Percentiles rank a stretch among this genome's conserved stretches.
Conservation (phyloP, 2,888 invertebrate species). For the Gastrophysa polygoni region DNA sequence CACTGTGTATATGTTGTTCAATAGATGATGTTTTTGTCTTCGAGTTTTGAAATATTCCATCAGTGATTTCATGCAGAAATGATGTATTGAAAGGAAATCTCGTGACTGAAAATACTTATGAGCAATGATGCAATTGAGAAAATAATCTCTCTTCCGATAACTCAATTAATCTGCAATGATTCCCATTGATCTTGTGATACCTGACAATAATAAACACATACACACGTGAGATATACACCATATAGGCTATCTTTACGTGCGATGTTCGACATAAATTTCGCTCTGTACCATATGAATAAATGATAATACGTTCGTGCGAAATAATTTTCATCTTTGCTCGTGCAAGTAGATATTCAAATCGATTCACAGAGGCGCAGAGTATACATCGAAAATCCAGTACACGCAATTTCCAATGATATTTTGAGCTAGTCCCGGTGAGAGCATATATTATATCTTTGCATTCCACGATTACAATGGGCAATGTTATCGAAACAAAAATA, state of each 20-base stretch:
- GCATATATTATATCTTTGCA: too few species aligned
- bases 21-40: too few species aligned
- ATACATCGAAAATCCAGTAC: neutral
- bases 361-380: neutral
- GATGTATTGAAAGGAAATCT: too few species aligned
- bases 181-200: neutral
- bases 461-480: too few species aligned
- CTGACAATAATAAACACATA: conserved; percentile 15
- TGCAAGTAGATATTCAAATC: neutral
- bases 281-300: conserved; percentile 35
- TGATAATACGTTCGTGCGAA: conserved; percentile 39
- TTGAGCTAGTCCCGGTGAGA: too few species aligned
- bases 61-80: too few species aligned
- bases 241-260: conserved; percentile 32
- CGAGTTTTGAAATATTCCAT: too few species aligned
- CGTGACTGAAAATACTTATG: too few species aligned
- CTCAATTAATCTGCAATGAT: conserved; percentile 9
- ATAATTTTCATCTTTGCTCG: conserved; percentile 34
- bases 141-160: neutral
- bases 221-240: conserved; percentile 21
- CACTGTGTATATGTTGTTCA: too few species aligned
- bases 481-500: too few species aligned
- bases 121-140: too few species aligned
- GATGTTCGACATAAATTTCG: conserved; percentile 34
- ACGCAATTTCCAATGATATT: too few species aligned